Base-by-base conservation (phyloP, 2,888 invertebrate species). In the Conistra vaccinii region DNA sequence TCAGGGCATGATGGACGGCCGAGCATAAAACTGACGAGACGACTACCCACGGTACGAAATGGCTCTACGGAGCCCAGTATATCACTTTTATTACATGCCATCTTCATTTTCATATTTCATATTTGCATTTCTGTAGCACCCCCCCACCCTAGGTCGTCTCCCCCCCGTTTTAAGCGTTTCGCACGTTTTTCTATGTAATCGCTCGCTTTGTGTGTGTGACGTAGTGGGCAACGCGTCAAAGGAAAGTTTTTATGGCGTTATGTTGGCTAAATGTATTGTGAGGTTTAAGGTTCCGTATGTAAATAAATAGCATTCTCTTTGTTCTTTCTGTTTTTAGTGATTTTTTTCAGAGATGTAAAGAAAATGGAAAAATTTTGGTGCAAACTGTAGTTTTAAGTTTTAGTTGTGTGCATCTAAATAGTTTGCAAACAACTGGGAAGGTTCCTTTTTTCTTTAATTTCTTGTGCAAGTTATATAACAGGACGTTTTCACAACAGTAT, bases 51-150 rank as follows among this genome's bases (percentile, higher is more conserved):
- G 97, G 97, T 96, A 96, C 97, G 97, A 97, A 97, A 97, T 97
- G 97, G 97, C 97, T 97, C 97, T 97, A 97, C 97, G 97, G 97
- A 97, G 97, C 97, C 97, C 97, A 97, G 97, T 97, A 97, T 97
- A 97, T 97, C 97, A 97, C 97, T 97, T 97, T 97, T 97, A 97
- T 97, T 97, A 97, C 97, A 97, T 97, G 96, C 97, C 97, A 97
- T 97, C 97, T 97, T 97, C 97, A 97, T 97, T 97, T 97, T 97
- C 97, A 97, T 97, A 97, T 97, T 96, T 96, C 96, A 96, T 96
- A 96, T 96, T 96, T 96, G 96, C 96, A 96, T 97, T 97, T 95
- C 94, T 94, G 93, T 93, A 94, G 83, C 85, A 83, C 78, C 89
- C 86, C 88, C 88, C 78, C 69, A 78, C 86, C 87, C 88, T 80